Base-by-base conservation (phyloP, 2,888 invertebrate species). In the Synanthedon myopaeformis region DNA sequence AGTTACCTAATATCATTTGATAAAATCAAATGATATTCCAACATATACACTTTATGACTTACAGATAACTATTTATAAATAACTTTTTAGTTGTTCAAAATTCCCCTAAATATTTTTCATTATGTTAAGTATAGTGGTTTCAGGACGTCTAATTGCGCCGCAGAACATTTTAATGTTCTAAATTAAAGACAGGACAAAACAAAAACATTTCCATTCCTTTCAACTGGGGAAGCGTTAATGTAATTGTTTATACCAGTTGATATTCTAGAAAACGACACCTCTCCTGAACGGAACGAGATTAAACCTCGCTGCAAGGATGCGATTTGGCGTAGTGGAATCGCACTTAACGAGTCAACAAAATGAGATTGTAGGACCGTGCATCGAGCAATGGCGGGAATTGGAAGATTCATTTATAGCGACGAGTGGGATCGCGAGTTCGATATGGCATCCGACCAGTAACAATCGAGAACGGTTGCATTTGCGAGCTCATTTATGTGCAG, bases 401-500 rank as follows among this genome's bases (percentile, higher is more conserved):
- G 62, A 65, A 64, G 62, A 71, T 71, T 71, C 62, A 69, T 69
- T 66, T 64, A 61, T 45, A 45, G n/a, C 45, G 14, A 10, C 45
- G 45, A 45, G 45, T 45, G 45, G 12, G 45, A 13, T 45, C 45
- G 45, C n/a, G 45, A 45, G 13, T 14, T 45, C 45, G n/a, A 45
- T 45, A 45, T 45, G 45, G 13, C 45, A 45, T 14, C 45, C 45
- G n/a, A 14, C 12, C 45, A 14, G n/a, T 12, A 45, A 12, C 13
- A 45, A 12, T 45, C 4, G 14, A n/a, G 45, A 45, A 45, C 45
- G 3, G 45, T 14, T 14, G 6, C 45, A 45, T n/a, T 45, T 45
- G 45, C 14, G 12, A 13, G 13, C 45, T 45, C 14, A 45, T 45
- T 45, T n/a, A 45, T 45, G 45, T n/a, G 45, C 45, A 45, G 45